Percentiles rank a stretch among this genome's conserved stretches.
These are phyloP conservation scores for Anadara kagoshimensis DNA, from an alignment of 1,140 invertebrate genomes.

Conservation along the genomic window DNA sequence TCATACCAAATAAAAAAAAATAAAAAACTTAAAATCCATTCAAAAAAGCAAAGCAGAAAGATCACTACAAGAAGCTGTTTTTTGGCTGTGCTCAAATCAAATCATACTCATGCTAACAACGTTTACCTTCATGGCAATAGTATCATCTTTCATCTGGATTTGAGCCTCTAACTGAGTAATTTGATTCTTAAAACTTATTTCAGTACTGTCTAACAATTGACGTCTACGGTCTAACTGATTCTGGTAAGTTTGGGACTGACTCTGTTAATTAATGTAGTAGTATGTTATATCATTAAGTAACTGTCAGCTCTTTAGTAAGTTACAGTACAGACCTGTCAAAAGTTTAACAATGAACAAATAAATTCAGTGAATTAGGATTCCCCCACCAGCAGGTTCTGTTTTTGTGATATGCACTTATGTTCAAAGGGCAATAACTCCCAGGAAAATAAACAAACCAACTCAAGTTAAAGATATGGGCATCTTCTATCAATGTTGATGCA, in stretches of 20 bases:
- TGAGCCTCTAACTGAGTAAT: conserved; percentile 57
- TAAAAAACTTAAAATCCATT: not conserved
- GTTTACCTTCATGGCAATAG: conserved; percentile 44
- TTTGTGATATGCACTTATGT: no score
- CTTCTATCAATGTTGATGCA: no score
- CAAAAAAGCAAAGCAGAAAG: not conserved
- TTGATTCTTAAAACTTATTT: conserved; percentile 53
- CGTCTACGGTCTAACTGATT: conserved; percentile 53
- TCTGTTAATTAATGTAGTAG: conserved; percentile 39
- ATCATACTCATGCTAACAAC: conserved; percentile 10
- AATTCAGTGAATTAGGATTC: no score
- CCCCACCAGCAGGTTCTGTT: no score
- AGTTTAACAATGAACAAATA: no score
- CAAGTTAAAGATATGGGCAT: no score
- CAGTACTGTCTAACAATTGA: conserved; percentile 54
- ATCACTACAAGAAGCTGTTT: not conserved
- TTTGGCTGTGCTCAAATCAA: conserved; percentile 4
- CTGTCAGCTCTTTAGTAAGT: no score
- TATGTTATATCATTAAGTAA: no score
- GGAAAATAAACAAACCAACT: no score
- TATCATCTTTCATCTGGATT: conserved; percentile 43
- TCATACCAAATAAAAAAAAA: not conserved
- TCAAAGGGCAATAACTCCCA: no score
- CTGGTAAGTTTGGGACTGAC: conserved; percentile 57
- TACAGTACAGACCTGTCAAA: no score